These are phyloP conservation scores for Grallaria varia DNA, from an alignment of 2,113 vertebrate genomes.

Conservation along the genomic window DNA sequence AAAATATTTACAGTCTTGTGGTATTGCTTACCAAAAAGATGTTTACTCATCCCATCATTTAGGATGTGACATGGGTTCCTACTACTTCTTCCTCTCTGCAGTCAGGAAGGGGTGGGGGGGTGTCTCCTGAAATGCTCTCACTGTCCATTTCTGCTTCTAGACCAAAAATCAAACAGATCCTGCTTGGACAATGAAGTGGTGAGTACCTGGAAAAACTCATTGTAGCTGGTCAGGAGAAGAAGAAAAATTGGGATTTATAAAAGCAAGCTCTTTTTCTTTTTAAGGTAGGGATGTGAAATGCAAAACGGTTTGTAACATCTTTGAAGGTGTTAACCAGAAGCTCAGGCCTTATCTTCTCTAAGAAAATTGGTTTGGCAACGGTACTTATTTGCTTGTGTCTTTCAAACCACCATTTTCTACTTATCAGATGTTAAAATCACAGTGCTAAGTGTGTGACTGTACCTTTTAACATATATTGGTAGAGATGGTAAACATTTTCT, in stretches of 20 bases:
- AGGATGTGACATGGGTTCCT: neutral
- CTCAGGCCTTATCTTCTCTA: neutral
- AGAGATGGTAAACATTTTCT: conserved; percentile 21
- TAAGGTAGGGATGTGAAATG: neutral
- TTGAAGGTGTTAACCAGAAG: neutral
- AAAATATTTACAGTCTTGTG: neutral
- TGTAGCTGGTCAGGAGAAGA: neutral
- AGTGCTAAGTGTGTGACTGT: neutral
- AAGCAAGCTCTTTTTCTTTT: neutral
- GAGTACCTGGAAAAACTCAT: neutral
- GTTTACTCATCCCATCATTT: accelerated
- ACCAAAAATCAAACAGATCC: neutral
- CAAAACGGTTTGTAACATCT: neutral
- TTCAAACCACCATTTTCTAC: conserved; percentile 6
- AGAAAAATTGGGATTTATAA: neutral
- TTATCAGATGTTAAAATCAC: conserved; percentile 23
- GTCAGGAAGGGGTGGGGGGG: accelerated
- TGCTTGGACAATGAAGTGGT: neutral
- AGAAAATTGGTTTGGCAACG: neutral
- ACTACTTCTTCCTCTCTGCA: neutral
- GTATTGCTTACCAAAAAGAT: neutral
- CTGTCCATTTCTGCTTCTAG: neutral
- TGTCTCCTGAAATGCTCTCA: neutral
- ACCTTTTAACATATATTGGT: neutral
- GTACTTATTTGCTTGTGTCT: neutral